Percentiles rank a stretch among this genome's conserved stretches.
Conservation (phyloP, 2,888 invertebrate species). For the Cremastobaeus sp. region DNA sequence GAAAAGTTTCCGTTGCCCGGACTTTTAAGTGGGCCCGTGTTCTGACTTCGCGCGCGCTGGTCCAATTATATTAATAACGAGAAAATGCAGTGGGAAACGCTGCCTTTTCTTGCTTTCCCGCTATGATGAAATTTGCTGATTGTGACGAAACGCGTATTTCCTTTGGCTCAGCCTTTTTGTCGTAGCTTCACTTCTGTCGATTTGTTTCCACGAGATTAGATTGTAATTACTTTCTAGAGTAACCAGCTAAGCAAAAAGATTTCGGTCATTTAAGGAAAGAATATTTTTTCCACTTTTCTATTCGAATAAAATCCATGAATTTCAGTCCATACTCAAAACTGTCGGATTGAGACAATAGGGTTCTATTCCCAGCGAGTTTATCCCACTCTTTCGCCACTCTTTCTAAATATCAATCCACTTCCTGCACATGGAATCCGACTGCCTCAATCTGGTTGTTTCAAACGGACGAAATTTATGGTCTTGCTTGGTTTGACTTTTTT, state of each 20-base stretch:
- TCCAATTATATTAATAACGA: conserved; percentile 67
- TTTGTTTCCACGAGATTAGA: conserved; percentile 41
- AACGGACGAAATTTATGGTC: too few relatives aligned
- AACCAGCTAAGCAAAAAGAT: not conserved
- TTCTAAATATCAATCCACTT: too few relatives aligned
- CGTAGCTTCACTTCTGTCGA: conserved; percentile 18
- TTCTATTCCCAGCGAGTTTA: too few relatives aligned
- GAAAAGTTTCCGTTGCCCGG: conserved; percentile 51
- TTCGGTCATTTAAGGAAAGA: too few relatives aligned
- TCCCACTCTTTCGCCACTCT: too few relatives aligned
- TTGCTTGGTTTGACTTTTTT: too few relatives aligned
- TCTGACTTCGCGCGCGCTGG: conserved; percentile 53
- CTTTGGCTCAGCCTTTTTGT: conserved; percentile 33
- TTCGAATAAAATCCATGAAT: too few relatives aligned
- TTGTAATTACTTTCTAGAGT: conserved; percentile 8
- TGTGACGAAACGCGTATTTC: conserved; percentile 47
- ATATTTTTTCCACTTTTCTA: too few relatives aligned
- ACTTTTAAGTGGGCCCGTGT: conserved; percentile 30
- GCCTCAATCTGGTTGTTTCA: too few relatives aligned
- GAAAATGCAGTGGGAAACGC: conserved; percentile 57
- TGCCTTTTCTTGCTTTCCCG: conserved; percentile 50
- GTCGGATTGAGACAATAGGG: too few relatives aligned
- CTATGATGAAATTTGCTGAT: conserved; percentile 52
- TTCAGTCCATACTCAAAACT: too few relatives aligned
- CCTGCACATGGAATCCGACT: too few relatives aligned